Percentiles rank a stretch among this genome's conserved stretches.
These are phyloP conservation scores for Marcusenius ussheri DNA, from an alignment of 2,113 vertebrate genomes.

Conservation along the genomic window DNA sequence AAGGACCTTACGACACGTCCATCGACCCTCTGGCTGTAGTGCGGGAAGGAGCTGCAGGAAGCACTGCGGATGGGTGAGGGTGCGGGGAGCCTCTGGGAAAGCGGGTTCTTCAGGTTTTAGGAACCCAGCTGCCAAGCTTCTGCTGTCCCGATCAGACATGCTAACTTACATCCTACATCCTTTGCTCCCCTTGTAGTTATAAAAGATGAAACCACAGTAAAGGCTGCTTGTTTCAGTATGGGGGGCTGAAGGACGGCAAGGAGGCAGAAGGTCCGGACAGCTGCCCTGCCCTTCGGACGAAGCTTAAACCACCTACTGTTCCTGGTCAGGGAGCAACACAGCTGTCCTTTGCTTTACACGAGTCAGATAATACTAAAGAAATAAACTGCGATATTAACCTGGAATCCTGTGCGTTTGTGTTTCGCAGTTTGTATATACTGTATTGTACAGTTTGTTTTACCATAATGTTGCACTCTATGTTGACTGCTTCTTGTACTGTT, in stretches of 20 bases:
- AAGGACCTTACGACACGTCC: background rate
- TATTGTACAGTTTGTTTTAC: no score
- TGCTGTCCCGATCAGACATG: background rate
- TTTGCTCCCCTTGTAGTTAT: background rate
- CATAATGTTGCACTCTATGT: background rate
- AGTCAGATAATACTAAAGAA: background rate
- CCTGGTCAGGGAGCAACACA: background rate
- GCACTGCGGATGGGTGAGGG: background rate
- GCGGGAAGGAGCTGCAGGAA: background rate
- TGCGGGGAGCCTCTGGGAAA: background rate
- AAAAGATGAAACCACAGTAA: background rate
- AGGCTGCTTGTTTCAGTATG: background rate
- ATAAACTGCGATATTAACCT: background rate
- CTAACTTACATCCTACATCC: background rate
- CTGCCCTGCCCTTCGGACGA: background rate
- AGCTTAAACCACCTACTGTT: background rate
- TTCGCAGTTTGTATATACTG: background rate
- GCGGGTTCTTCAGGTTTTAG: background rate
- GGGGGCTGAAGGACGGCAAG: background rate
- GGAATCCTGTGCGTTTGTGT: background rate
- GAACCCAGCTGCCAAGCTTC: background rate
- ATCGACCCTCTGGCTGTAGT: background rate
- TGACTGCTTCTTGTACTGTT: background rate
- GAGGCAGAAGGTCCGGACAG: background rate
- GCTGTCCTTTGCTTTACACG: background rate